Evolutionary conservation across 2,797 vertebrate genomes (phyloP).

Genomic region (Synaphobranchus kaupii): DNA sequence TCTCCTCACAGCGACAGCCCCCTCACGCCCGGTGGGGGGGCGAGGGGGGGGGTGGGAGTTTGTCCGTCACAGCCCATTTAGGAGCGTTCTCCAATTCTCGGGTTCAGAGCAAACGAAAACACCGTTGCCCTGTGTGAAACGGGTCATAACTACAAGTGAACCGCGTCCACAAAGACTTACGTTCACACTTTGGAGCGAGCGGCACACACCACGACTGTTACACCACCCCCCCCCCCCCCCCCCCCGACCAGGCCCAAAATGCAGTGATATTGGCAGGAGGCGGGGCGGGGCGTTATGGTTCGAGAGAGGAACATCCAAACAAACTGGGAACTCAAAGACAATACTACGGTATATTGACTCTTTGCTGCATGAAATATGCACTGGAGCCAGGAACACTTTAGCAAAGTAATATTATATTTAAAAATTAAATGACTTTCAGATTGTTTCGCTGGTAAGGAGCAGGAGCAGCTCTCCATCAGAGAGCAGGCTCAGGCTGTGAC

Average conservation of each 20-base stretch:
- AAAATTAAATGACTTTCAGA: no score
- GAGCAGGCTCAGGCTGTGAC: not conserved
- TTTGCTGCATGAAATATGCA: not conserved
- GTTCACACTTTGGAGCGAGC: slow-evolving; percentile 22
- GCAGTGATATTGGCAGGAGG: not conserved
- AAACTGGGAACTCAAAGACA: not conserved
- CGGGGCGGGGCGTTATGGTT: no score
- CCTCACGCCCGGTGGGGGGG: no score
- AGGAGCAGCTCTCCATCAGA: not conserved
- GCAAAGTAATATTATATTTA: no score
- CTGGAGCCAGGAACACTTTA: not conserved
- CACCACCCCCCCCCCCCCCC: not conserved
- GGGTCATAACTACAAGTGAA: slow-evolving; percentile 23
- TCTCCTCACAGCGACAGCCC: not conserved
- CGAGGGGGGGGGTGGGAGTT: slow-evolving; percentile 10
- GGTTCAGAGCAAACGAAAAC: slow-evolving; percentile 33
- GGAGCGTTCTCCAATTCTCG: slow-evolving; percentile 27
- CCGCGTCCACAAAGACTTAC: slow-evolving; percentile 19
- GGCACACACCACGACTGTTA: no score
- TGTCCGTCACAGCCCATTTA: slow-evolving; percentile 33
- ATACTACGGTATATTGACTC: not conserved
- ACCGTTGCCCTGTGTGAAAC: slow-evolving; percentile 28
- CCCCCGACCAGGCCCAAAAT: not conserved
- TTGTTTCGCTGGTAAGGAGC: not conserved
- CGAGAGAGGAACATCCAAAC: not conserved